A percentile compares a stretch with the other conserved stretches of the same genome.
phyloP scores from a whole-genome alignment of 2,888 invertebrate genomes.

The Drosophila pseudotalamancana region DNA sequence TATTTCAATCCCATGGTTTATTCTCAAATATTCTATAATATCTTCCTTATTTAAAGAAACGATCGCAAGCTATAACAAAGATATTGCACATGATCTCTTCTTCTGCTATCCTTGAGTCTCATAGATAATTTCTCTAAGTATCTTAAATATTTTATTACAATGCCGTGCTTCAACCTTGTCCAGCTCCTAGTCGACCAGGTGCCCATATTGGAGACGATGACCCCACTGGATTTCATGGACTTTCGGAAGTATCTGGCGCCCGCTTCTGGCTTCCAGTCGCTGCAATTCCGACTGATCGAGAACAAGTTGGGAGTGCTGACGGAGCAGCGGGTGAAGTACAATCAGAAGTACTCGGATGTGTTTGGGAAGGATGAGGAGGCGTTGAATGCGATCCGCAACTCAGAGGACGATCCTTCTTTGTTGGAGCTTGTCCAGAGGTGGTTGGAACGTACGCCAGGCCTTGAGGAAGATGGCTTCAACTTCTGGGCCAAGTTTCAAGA shows the following conservation, averaged over 20 bases:
- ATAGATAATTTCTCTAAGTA: too few relatives aligned
- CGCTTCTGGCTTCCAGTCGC: conserved; percentile 98
- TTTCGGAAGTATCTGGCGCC: conserved; percentile 96
- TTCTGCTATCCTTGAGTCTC: too few relatives aligned
- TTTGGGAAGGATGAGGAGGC: conserved; percentile 91
- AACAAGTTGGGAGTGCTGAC: conserved; percentile 94
- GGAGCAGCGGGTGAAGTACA: conserved; percentile 96
- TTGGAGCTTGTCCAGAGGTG: conserved; percentile 94
- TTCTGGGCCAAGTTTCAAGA: conserved; percentile 96
- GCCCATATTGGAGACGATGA: conserved; percentile 99
- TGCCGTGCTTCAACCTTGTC: not conserved
- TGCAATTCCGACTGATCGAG: conserved; percentile 97
- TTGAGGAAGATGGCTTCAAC: conserved; percentile 93
- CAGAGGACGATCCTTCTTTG: conserved; percentile 94
- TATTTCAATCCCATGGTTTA: too few relatives aligned
- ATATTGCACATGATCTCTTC: too few relatives aligned
- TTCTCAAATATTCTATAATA: too few relatives aligned
- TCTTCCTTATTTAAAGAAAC: too few relatives aligned
- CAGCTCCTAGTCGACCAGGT: conserved; percentile 98
- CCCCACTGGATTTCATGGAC: conserved; percentile 99
- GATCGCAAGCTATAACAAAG: too few relatives aligned
- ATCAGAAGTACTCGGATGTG: conserved; percentile 94
- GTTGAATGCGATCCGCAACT: conserved; percentile 86
- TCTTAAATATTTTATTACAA: not conserved
- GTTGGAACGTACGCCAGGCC: conserved; percentile 97